Evolutionary conservation across 2,888 invertebrate genomes (phyloP), one percentile per base, ranked within the genome.

Genomic region (Miltochrista miniata): DNA sequence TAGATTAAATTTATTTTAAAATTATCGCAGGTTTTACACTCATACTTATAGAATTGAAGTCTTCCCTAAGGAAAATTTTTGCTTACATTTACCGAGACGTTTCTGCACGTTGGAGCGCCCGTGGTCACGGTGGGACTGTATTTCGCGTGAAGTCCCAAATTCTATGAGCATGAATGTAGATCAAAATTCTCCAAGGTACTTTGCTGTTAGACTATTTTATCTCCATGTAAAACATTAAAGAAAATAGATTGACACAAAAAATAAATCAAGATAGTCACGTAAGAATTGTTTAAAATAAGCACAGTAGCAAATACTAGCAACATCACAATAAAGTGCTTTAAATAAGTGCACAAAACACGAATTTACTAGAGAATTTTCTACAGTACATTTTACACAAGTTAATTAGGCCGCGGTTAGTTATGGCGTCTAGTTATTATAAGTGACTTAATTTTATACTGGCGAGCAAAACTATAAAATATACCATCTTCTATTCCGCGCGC

Each of bases 351-450:
- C 82, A 74, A 81, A 64, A 62, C 76, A 85, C 87, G 88, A 88
- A 88, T 87, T 87, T 88, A 88, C 70, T 84, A 87, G 79, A 65
- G 54, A 76, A 73, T 77, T 84, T 87, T 85, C 76, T 78, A 76
- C 61, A 62, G 68, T 72, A 72, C 77, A 69, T 86, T 68, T 80
- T 87, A 88, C 84, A 85, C 78, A 77, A 56, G 79, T 84, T 84
- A 64, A 57, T 58, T 66, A 69, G 53, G 57, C 70, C 72, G 68
- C 65, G 13, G 55, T 56, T 68, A 64, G 59, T 66, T 66, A 61
- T 51, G 54, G 59, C 42, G 61, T 64, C 18, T 63, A 59, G 60
- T 56, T 68, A 70, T 68, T 54, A 48, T 48, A 76, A 79, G 78
- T 79, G 76, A 78, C 78, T 79, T 67, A 51, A 40, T 33, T 24